phyloP scores from a whole-genome alignment of 2,888 invertebrate species.

The Cephus spinipes region DNA sequence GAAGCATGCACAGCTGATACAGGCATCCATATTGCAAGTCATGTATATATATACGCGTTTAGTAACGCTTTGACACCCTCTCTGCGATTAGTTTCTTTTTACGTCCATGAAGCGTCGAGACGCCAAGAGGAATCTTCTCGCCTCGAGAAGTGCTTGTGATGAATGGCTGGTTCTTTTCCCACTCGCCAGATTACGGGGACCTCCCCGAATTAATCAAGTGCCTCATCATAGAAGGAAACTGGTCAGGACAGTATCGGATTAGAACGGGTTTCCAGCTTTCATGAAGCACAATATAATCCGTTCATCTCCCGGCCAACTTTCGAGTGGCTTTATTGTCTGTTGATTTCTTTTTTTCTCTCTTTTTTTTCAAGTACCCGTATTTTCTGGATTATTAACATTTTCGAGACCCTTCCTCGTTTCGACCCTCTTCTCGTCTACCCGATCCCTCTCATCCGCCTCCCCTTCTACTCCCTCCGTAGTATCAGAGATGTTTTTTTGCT shows the following conservation, averaged over 20 bases:
- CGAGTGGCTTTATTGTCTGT: background rate
- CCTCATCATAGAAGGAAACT: background rate
- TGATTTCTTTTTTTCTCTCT: background rate
- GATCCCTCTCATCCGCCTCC: background rate
- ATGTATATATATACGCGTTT: too few species aligned
- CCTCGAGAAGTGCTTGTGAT: background rate
- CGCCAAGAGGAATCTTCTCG: background rate
- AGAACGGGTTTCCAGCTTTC: slow-evolving; percentile 1
- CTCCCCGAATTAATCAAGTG: slow-evolving; percentile 12
- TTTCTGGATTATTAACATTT: background rate
- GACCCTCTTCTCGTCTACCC: background rate
- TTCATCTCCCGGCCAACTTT: background rate
- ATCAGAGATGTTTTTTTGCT: background rate
- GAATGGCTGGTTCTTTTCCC: slow-evolving; percentile 9
- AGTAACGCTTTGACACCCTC: background rate
- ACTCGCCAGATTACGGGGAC: background rate
- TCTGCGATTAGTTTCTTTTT: slow-evolving; percentile 5
- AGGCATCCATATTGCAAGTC: background rate
- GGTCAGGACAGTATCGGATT: slow-evolving; percentile 4
- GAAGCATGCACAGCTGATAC: slow-evolving; percentile 13
- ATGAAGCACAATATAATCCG: background rate
- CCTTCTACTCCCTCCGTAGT: background rate
- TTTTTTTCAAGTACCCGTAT: background rate
- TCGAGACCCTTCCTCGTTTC: background rate
- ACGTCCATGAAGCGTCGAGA: background rate